Base-by-base conservation (phyloP, 2,797 vertebrate genomes). In the Iguana delicatissima region DNA sequence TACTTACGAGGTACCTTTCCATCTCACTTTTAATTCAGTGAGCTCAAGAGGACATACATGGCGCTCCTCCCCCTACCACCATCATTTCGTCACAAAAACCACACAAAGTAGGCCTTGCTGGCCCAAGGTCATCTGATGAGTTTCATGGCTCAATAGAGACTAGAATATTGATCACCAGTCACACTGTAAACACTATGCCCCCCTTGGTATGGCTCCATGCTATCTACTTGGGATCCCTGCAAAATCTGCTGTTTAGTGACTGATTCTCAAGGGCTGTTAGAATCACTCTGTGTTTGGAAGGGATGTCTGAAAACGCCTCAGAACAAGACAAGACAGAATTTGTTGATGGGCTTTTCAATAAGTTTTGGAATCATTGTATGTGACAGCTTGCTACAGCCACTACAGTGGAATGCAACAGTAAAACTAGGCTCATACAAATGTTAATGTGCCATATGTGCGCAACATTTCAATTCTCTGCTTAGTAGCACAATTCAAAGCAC, bases 381-480 rank as follows among this genome's bases (percentile, higher is more conserved):
- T 89, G 89, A 84, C 91, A 95, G 84, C 62, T 95, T 94, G 87
- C 87, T 84, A 3, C 77, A 88, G 57, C 76, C 24, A 90, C 86
- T 92, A 55, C 89, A 76, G 46, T 67, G 77, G 18, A 18, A 84
- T 38, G 91, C 80, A 88, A 92, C 89, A 94, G 89, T 38, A 50
- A 74, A 92, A 93, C n/a, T 90, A 94, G 85, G 72, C 46, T 55
- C 88, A 93, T 94, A 89, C 86, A 93, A 94, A 92, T 93, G 85
- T 64, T 93, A 91, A 94, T 91, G 82, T 87, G 46, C 82, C 8
- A 0, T 91, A 93, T 94, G 90, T 84, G 91, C 90, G 77, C 85
- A 93, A 93, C 77, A 92, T 92, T 93, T 94, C 86, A 64, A 92
- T 94, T 82, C 93, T 88, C 85, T 89, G 9, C 82, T 91, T 89